Base-by-base conservation (phyloP, 1,140 invertebrate species). In the Polyergus mexicanus region DNA sequence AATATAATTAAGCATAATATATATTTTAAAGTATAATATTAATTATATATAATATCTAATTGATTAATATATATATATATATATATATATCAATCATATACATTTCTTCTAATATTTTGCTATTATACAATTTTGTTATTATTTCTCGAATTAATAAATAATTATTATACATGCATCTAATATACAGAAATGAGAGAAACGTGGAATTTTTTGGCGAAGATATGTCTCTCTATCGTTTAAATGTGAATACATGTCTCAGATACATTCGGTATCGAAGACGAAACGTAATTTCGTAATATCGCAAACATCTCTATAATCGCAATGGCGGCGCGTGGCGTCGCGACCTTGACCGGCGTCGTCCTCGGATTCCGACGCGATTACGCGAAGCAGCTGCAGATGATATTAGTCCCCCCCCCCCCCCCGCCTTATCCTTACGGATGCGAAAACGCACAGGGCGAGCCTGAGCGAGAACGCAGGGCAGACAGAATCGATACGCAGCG, bases 341-440 rank as follows among this genome's bases (percentile, higher is more conserved):
- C 78, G 68, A 28, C 78, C 78, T 83, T 83, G 78, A 83, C 78
- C 78, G 68, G 25, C 38, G 28, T 72, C 68, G 68, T 69, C 35
- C 65, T 69, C 35, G 78, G 54, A 72, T 83, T 83, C 54, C 78
- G 35, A 35, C 78, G 13, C 68, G 78, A 81, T 81, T 81, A 72
- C 66, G 35, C 47, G 51, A 68, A 22, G 38, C 35, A 72, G 38
- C 38, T 60, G 54, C 66, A 68, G 51, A 22, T 72, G 38, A 25
- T 58, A 72, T 81, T 72, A 81, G 66, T 22, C 35, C 13, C 22
- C 51, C 41, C 35, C 11, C 51, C 71, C 19, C 35, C 13, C 22
- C 51, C 41, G 25, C 11, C 51, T 81, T 41, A 51, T 66, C 75
- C 58, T 63, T 44, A 44, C 44, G 76, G 44, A 69, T 69, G 51